Evolutionary conservation across 2,797 vertebrate genomes (phyloP).

Genomic region (Myotis daubentonii): DNA sequence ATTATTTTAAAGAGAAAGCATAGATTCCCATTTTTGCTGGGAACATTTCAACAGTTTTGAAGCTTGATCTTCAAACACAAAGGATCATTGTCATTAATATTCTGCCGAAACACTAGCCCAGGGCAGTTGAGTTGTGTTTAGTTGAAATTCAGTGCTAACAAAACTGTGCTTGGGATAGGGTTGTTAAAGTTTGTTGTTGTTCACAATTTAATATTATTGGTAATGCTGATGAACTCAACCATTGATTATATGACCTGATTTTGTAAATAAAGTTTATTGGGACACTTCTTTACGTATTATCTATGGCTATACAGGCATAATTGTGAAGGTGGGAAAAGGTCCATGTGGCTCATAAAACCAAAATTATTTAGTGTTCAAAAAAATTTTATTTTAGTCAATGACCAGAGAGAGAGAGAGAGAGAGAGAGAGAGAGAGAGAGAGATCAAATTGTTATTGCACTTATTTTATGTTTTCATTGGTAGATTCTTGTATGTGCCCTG

Average conservation of each 20-base stretch:
- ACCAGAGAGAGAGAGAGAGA: not conserved
- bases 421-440: not conserved
- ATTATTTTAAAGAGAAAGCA: conserved; percentile 18
- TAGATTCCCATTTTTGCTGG: conserved; percentile 23
- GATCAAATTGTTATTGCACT: not conserved
- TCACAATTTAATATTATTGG: not conserved
- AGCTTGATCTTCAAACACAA: not conserved
- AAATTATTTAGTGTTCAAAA: not conserved
- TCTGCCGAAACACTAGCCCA: not conserved
- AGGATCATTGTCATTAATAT: not conserved
- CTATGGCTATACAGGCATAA: not conserved
- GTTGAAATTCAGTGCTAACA: not conserved
- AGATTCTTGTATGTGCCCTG: not conserved
- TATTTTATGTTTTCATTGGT: not conserved
- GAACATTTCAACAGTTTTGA: not conserved
- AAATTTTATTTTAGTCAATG: not conserved
- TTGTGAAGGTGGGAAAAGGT: not conserved
- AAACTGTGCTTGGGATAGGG: not conserved
- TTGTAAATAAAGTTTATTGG: conserved; percentile 50
- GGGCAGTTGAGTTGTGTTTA: not conserved
- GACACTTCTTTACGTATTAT: not conserved
- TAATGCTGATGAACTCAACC: not conserved
- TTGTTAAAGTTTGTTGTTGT: not conserved
- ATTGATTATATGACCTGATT: not conserved
- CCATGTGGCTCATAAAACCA: not conserved